phyloP scores from a whole-genome alignment of 2,888 invertebrate species.

The Harpagoxenus sublaevis region DNA sequence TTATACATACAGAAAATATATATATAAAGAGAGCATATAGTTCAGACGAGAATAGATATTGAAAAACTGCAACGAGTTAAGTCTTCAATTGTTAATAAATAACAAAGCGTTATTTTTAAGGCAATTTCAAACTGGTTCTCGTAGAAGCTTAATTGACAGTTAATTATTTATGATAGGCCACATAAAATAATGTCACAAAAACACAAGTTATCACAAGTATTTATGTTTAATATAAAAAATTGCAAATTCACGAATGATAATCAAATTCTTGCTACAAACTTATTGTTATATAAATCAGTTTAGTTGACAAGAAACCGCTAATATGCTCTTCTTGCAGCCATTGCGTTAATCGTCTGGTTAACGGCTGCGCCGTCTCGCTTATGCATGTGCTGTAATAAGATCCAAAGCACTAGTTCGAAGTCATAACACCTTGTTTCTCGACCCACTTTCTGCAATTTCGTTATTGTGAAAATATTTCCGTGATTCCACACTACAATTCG shows the following conservation, averaged over 20 bases:
- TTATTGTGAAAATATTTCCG: conserved; percentile 40
- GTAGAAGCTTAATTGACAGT: background rate
- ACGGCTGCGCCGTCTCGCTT: too few species aligned
- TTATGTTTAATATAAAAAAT: background rate
- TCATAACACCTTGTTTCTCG: background rate
- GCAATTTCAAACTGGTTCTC: background rate
- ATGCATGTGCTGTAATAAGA: conserved; percentile 1
- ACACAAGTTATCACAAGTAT: too few species aligned
- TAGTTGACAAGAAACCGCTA: background rate
- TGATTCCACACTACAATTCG: conserved; percentile 9
- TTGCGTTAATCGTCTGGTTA: background rate
- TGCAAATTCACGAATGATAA: background rate
- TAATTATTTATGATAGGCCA: background rate
- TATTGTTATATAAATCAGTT: background rate
- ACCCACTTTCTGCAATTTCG: conserved; percentile 4
- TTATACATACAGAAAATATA: too few species aligned
- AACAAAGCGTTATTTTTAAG: background rate
- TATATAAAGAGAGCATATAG: background rate
- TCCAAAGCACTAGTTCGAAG: background rate
- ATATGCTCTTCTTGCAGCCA: background rate
- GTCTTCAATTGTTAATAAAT: background rate
- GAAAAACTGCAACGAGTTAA: background rate
- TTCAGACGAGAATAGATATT: background rate
- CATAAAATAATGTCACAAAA: background rate
- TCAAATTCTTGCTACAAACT: background rate